A percentile compares a stretch with the other conserved stretches of the same genome.
Evolutionary conservation across 1,140 invertebrate genomes (phyloP).

Genomic region (Tetragonula clypearis): DNA sequence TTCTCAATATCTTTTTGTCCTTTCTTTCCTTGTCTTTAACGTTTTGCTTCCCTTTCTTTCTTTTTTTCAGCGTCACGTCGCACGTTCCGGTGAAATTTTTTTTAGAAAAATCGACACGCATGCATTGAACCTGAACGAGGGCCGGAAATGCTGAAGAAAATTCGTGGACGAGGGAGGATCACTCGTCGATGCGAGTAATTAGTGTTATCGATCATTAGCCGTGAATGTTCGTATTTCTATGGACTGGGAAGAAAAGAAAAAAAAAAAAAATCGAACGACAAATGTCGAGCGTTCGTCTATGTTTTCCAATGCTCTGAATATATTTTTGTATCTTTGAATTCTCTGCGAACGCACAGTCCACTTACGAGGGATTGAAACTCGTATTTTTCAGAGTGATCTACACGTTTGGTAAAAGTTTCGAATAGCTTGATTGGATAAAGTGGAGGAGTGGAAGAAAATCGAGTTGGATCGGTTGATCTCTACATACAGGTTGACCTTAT

Average conservation of each 20-base stretch:
- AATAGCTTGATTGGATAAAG: not conserved
- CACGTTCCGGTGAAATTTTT: constrained; percentile 31
- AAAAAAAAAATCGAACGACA: no score
- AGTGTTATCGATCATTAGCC: no score
- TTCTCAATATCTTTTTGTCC: not conserved
- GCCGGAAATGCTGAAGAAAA: not conserved
- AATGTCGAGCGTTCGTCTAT: no score
- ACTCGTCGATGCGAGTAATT: no score
- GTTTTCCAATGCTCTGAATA: no score
- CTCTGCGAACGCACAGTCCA: not conserved
- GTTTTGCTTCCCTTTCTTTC: not conserved
- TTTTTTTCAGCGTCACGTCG: not conserved
- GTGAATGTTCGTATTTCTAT: not conserved
- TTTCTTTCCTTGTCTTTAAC: no score
- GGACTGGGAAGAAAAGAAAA: no score
- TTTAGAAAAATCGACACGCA: constrained; percentile 1
- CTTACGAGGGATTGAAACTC: not conserved
- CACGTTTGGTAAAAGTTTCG: not conserved
- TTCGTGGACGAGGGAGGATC: not conserved
- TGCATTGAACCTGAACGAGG: constrained; percentile 8
- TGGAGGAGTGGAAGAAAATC: not conserved
- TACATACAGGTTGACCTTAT: not conserved
- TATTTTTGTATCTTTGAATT: no score
- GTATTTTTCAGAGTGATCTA: not conserved
- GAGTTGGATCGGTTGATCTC: not conserved